These are phyloP conservation scores for Parazoanthus atlanticus DNA, from an alignment of 92 coral and sea anemone genomes.

Conservation along the genomic window DNA sequence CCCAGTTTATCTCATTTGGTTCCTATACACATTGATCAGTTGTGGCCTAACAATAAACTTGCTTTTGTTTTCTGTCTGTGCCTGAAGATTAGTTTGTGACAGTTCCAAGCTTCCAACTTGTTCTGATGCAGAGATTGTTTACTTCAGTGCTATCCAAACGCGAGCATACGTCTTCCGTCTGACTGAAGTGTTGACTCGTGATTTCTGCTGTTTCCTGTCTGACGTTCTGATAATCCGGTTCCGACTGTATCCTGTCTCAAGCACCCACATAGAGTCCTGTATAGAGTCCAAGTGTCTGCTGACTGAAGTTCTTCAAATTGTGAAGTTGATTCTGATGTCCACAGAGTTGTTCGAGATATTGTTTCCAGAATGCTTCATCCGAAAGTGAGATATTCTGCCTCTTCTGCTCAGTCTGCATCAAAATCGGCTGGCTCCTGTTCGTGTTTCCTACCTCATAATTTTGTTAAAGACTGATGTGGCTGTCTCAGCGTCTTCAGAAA, in stretches of 20 bases:
- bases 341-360: background rate
- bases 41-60: constrained; percentile 18
- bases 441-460: background rate
- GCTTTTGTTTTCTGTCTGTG: constrained; percentile 30
- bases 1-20: background rate
- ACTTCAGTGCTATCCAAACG: constrained; percentile 36
- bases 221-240: constrained; percentile 12
- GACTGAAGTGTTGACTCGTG: constrained; percentile 34
- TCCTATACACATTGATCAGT: background rate
- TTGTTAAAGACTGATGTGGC: background rate
- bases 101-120: constrained; percentile 42
- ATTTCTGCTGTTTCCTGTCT: constrained; percentile 20
- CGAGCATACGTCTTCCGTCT: constrained; percentile 6
- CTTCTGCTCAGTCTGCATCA: background rate
- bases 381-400: constrained; percentile 17
- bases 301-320: constrained; percentile 29
- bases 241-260: constrained; percentile 38
- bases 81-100: constrained; percentile 37
- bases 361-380: constrained; percentile 36
- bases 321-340: constrained; percentile 10
- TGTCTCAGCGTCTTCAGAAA: too few relatives aligned
- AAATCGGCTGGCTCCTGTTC: constrained; percentile 11
- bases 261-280: background rate
- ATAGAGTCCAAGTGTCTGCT: constrained; percentile 25
- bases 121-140: constrained; percentile 39